These are phyloP conservation scores for Dendrolimus kikuchii DNA, from an alignment of 1,140 invertebrate genomes.

Conservation along the genomic window DNA sequence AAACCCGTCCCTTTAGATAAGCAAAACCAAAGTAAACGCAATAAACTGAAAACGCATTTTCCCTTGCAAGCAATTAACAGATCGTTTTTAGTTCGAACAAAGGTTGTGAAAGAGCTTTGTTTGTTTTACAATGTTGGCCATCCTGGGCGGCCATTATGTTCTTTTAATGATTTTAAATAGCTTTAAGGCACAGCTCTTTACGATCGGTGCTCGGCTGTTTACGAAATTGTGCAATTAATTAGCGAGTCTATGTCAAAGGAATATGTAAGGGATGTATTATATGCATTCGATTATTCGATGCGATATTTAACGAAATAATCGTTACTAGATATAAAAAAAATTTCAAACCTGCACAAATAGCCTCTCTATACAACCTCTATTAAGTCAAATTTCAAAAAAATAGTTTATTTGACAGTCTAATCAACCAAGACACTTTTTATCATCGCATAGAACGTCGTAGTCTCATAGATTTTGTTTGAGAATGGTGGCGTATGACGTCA, in stretches of 20 bases:
- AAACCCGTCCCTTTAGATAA: too few species aligned
- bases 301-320: not conserved
- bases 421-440: too few species aligned
- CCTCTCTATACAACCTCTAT: too few species aligned
- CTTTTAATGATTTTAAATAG: constrained; percentile 19
- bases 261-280: not conserved
- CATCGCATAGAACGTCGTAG: too few species aligned
- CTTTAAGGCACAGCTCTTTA: not conserved
- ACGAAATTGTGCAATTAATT: constrained; percentile 37
- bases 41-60: too few species aligned
- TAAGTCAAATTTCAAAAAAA: too few species aligned
- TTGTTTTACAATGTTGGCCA: constrained; percentile 33
- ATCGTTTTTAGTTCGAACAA: constrained; percentile 36
- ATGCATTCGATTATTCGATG: not conserved
- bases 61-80: constrained; percentile 42
- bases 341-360: too few species aligned
- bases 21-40: too few species aligned
- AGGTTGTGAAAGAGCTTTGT: constrained; percentile 34
- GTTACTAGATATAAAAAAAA: too few species aligned
- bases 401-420: too few species aligned
- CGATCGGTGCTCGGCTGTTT: constrained; percentile 4
- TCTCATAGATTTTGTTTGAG: too few species aligned
- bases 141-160: constrained; percentile 30
- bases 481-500: too few species aligned
- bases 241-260: constrained; percentile 33